Percentiles rank a stretch among this genome's conserved stretches.
These are phyloP conservation scores for Myopa testacea DNA, from an alignment of 2,888 invertebrate species.

Conservation along the genomic window DNA sequence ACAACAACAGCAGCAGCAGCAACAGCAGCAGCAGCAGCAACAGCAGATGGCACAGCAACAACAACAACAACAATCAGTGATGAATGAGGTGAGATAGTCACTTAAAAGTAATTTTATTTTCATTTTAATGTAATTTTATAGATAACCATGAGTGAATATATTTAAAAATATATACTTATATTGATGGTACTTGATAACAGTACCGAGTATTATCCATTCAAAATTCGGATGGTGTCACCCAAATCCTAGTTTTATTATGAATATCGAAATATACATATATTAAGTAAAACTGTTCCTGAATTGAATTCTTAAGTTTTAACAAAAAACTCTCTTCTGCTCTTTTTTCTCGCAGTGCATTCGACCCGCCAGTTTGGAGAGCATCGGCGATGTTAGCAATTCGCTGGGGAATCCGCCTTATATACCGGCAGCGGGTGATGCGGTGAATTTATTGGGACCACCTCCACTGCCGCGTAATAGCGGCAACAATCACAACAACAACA, in stretches of 20 bases:
- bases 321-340: neutral
- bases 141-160: neutral
- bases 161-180: neutral
- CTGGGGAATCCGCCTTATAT: constrained; percentile 67
- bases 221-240: no score
- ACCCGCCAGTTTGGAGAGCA: constrained; percentile 76
- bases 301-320: neutral
- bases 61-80: constrained; percentile 58
- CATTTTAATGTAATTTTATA: no score
- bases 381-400: constrained; percentile 71
- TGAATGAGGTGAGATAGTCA: constrained; percentile 65
- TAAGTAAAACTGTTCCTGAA: no score
- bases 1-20: constrained; percentile 54
- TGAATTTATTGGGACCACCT: constrained; percentile 55
- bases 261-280: no score
- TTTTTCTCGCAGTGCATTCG: constrained; percentile 65
- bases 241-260: no score
- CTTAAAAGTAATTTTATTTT: neutral
- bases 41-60: constrained; percentile 50
- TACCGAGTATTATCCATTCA: no score
- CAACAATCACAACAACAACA: constrained; percentile 56
- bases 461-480: constrained; percentile 69
- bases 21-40: constrained; percentile 51
- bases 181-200: no score
- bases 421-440: constrained; percentile 62